Evolutionary conservation across 2,888 invertebrate species (phyloP), one percentile per base, ranked within the genome.

Genomic region (Nomada flava): DNA sequence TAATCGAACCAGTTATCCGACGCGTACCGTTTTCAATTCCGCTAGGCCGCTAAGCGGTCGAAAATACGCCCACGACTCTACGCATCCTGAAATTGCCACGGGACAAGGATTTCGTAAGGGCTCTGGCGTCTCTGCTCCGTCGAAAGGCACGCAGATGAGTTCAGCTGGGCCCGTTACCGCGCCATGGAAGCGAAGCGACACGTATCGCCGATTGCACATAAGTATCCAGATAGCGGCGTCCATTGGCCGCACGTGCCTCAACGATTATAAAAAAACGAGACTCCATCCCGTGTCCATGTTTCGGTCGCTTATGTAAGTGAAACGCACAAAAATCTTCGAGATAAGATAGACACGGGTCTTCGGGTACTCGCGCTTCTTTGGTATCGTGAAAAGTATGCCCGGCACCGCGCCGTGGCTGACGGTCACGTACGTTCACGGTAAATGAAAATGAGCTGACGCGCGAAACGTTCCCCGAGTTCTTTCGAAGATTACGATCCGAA

Each of bases 1-100:
- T 55, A 42, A 72, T 63, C 50, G 63, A 44, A 69, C 77, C 26
- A 69, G 69, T 52, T 70, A 23, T 23, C n/a, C 18, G 47, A 52
- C 62, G 11, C n/a, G n/a, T 53, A n/a, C 11, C 47, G 47, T 10
- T 11, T 15, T 47, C 47, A 10, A 3, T 47, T 15, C 15, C 13
- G 47, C 15, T 47, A 3, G 2, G 15, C 47, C 13, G 47, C 15
- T 47, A 0, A 15, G 15, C 47, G 47, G 47, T 47, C 47, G 47
- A 47, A 47, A 15, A 2, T 47, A 15, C 47, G 47, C 15, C 15
- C 47, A 15, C 47, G 47, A 47, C 15, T 47, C 36, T 5, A 5
- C 7, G 36, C 36, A 36, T 36, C 36, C 47, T 47, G 47, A 47
- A 13, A 47, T 13, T 47, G 29, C 29, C 29, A 7, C 29, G 29